Evolutionary conservation across 1,140 invertebrate species (phyloP).

Genomic region (Spodoptera litura): DNA sequence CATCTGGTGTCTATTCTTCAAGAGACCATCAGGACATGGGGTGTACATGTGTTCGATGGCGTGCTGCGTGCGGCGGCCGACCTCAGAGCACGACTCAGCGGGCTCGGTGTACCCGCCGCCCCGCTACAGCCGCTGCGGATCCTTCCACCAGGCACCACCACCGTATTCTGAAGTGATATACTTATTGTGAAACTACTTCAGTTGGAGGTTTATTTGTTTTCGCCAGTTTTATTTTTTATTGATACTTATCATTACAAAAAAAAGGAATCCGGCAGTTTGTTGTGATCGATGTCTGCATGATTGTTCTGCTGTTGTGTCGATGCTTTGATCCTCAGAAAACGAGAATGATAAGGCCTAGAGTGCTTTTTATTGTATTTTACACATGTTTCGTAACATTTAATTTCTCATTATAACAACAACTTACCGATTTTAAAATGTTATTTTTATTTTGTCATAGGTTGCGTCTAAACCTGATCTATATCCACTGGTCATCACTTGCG

Average conservation of each 20-base stretch:
- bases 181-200: constrained; percentile 52
- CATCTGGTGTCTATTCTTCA: constrained; percentile 89
- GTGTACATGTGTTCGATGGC: constrained; percentile 84
- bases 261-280: constrained; percentile 10
- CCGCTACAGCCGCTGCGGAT: constrained; percentile 92
- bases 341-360: neutral
- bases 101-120: constrained; percentile 92
- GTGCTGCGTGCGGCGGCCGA: constrained; percentile 74
- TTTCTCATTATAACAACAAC: neutral
- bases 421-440: too few species aligned
- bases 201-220: constrained; percentile 53
- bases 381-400: neutral
- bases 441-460: constrained; percentile 86
- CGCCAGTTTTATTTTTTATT: constrained; percentile 47
- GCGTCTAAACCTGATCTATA: constrained; percentile 94
- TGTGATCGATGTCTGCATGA: constrained; percentile 44
- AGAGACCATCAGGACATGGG: constrained; percentile 85
- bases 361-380: constrained; percentile 1
- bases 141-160: constrained; percentile 91
- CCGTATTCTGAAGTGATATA: constrained; percentile 92
- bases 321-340: neutral
- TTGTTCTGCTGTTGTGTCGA: neutral
- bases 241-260: constrained; percentile 34
- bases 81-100: constrained; percentile 90
- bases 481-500: constrained; percentile 92